Evolutionary conservation across 2,797 vertebrate species (phyloP).

Genomic region (Podarcis lilfordi): DNA sequence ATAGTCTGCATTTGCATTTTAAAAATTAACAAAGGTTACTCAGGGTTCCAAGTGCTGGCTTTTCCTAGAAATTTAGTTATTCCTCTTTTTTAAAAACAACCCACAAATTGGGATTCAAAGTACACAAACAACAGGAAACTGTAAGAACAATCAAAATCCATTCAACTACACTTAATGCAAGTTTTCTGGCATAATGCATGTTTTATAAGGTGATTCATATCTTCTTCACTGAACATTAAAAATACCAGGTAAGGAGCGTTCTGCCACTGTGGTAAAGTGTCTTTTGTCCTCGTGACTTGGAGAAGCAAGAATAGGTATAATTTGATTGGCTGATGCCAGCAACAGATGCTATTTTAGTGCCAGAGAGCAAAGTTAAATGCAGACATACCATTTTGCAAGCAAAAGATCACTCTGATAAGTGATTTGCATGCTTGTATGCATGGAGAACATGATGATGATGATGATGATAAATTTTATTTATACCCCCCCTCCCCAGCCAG

Average conservation of each 20-base stretch:
- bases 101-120: conserved; percentile 22
- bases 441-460: background rate
- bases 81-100: background rate
- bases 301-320: background rate
- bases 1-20: conserved; percentile 17
- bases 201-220: background rate
- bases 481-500: no score
- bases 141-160: background rate
- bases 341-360: background rate
- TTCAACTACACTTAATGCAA: background rate
- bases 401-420: background rate
- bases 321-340: background rate
- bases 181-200: background rate
- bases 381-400: background rate
- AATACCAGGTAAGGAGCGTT: background rate
- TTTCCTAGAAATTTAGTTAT: conserved; percentile 29
- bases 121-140: background rate
- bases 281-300: conserved; percentile 20
- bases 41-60: conserved; percentile 35
- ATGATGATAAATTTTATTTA: no score
- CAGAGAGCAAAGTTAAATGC: background rate
- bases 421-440: background rate
- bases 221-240: conserved; percentile 19
- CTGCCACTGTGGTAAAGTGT: background rate
- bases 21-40: conserved; percentile 51